phyloP scores from a whole-genome alignment of 1,140 invertebrate genomes.

The Hormaphis cornu region DNA sequence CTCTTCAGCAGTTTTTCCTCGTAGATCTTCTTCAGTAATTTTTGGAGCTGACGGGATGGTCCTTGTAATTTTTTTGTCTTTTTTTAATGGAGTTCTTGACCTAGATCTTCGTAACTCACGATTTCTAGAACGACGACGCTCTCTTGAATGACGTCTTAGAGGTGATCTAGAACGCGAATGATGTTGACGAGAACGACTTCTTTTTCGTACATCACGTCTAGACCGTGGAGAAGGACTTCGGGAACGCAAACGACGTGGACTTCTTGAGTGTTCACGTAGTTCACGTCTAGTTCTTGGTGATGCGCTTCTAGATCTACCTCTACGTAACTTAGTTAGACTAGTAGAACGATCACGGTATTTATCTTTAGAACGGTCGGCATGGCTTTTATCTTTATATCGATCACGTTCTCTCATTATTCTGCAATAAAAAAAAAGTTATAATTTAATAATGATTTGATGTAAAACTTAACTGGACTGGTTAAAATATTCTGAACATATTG shows the following conservation, averaged over 20 bases:
- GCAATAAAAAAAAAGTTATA: conserved; percentile 4
- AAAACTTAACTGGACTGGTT: no score
- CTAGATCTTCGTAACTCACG: conserved; percentile 33
- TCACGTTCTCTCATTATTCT: conserved; percentile 23
- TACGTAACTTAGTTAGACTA: conserved; percentile 13
- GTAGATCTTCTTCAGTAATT: conserved; percentile 51
- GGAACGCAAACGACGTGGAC: conserved; percentile 15
- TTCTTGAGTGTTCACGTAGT: conserved; percentile 1
- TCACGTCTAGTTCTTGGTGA: conserved; percentile 14
- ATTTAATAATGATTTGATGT: not conserved
- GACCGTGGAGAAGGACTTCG: not conserved
- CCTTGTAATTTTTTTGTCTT: not conserved
- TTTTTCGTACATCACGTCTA: conserved; percentile 18
- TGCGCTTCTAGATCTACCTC: conserved; percentile 3
- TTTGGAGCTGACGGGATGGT: conserved; percentile 15
- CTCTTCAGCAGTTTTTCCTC: conserved; percentile 80
- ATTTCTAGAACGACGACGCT: conserved; percentile 29
- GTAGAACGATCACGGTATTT: not conserved
- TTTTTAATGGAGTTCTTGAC: conserved; percentile 32
- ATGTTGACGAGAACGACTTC: conserved; percentile 11
- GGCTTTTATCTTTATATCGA: conserved; percentile 9
- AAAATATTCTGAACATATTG: no score
- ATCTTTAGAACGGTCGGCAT: conserved; percentile 18
- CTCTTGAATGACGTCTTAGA: conserved; percentile 18
- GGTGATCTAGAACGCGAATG: conserved; percentile 14